Evolutionary conservation across 1,140 invertebrate genomes (phyloP), one percentile per base, ranked within the genome.

Genomic region (Scaptomyza hsui): DNA sequence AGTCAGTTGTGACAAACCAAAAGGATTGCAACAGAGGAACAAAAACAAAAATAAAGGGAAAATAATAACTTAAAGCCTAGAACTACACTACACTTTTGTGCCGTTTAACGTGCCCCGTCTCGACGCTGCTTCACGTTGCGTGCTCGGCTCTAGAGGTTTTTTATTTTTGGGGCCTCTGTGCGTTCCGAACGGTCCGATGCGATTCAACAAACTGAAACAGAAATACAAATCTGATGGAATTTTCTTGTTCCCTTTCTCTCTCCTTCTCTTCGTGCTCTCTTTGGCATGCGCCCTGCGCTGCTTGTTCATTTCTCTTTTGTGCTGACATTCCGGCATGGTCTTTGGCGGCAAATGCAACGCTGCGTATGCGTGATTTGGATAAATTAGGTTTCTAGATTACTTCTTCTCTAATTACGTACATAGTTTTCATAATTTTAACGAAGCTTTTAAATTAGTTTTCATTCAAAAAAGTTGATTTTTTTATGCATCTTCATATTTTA

Each of bases 141-240:
- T 51, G 49, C 60, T 49, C 47, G 49, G 69, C 61, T 73, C 41
- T 70, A 65, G 55, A 60, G 29, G 48, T 19, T 55, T 26, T 41
- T 72, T 57, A 26, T 18, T 53, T 49, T 48, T 53, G 19, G 45
- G 15, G 47, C 32, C 42, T 71, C 70, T 52, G 72, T 80, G 61
- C 65, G 72, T 76, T 88, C 77, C 80, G 81, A 51, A 55, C 72
- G 75, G 72, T 86, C 68, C 80, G 67, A 89, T 77, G 80, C 69
- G 78, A 85, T 86, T 78, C 72, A 41, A 82, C 86, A 81, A 86
- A 89, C 86, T 89, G 69, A 89, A 83, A 62, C 61, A 51, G 72
- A 72, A 85, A 68, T 19, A 69, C 71, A 64, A 71, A 29, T 53
- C 39, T 64, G 39, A 67, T 55, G 64, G 73, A 69, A 79, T 64